phyloP scores from a whole-genome alignment of 2,888 invertebrate species.

The Euzophera pinguis region DNA sequence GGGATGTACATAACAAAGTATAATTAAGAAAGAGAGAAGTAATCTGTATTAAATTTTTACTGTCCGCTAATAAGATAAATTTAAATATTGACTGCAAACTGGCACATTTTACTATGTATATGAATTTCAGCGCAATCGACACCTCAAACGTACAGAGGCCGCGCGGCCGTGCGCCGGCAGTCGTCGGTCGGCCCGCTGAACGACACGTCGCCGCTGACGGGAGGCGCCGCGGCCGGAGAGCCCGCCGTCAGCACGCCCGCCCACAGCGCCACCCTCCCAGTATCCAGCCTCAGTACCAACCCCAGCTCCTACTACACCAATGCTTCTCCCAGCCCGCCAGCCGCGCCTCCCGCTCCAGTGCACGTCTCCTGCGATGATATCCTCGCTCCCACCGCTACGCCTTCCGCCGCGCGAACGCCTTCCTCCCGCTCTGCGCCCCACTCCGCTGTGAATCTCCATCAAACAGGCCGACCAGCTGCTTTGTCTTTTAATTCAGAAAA shows the following conservation, averaged over 20 bases:
- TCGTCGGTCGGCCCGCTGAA: slow-evolving; percentile 82
- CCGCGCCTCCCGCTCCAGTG: slow-evolving; percentile 52
- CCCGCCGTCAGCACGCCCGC: slow-evolving; percentile 69
- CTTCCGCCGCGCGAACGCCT: slow-evolving; percentile 51
- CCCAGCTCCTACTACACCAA: slow-evolving; percentile 81
- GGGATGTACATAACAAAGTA: no score
- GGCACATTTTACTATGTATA: background rate
- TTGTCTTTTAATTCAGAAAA: slow-evolving; percentile 53
- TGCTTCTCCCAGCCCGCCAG: slow-evolving; percentile 80
- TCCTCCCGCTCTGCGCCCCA: slow-evolving; percentile 72
- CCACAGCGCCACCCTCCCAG: slow-evolving; percentile 73
- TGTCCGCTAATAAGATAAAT: no score
- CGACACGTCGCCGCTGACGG: slow-evolving; percentile 72
- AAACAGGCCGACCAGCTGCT: slow-evolving; percentile 63
- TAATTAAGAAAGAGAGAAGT: no score
- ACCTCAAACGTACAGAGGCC: slow-evolving; percentile 80
- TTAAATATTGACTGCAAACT: background rate
- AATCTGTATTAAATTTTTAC: no score
- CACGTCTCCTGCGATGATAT: slow-evolving; percentile 74
- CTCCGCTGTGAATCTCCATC: slow-evolving; percentile 69
- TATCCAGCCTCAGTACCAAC: slow-evolving; percentile 75
- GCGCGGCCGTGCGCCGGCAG: slow-evolving; percentile 80
- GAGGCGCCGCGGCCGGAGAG: slow-evolving; percentile 54
- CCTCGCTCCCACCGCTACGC: slow-evolving; percentile 53
- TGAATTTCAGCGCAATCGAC: slow-evolving; percentile 81